phyloP scores from a whole-genome alignment of 1,140 invertebrate species.

The Tetramorium alpestre region DNA sequence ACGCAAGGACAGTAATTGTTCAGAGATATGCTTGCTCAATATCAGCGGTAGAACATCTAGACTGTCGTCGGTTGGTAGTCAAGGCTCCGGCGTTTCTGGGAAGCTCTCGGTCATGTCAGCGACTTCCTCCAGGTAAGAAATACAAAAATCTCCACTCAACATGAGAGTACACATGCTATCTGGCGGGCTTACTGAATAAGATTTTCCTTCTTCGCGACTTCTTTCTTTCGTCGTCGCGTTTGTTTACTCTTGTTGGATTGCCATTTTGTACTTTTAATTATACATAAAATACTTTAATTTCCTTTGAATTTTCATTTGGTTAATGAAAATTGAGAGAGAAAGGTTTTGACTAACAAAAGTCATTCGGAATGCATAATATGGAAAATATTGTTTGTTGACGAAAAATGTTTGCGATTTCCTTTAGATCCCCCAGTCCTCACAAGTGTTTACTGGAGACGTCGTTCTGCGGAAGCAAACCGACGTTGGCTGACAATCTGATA shows the following conservation, averaged over 20 bases:
- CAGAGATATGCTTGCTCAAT: constrained; percentile 91
- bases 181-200: background rate
- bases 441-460: constrained; percentile 95
- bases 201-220: too few species aligned
- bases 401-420: constrained; percentile 73
- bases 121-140: constrained; percentile 81
- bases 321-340: too few species aligned
- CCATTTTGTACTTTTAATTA: too few species aligned
- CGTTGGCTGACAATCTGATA: constrained; percentile 79
- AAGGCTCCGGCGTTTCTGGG: constrained; percentile 90
- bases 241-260: too few species aligned
- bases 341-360: background rate
- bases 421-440: constrained; percentile 94
- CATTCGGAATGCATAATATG: background rate
- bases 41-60: constrained; percentile 93
- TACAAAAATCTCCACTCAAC: background rate
- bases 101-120: constrained; percentile 83
- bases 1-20: constrained; percentile 92
- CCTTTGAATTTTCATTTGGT: too few species aligned
- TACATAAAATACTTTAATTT: too few species aligned
- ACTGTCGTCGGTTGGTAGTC: constrained; percentile 89
- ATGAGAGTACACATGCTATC: background rate
- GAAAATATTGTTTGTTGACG: background rate
- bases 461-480: constrained; percentile 93
- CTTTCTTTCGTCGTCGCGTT: too few species aligned